Evolutionary conservation across 2,888 invertebrate genomes (phyloP).

Genomic region (Drosophila multiciliata): DNA sequence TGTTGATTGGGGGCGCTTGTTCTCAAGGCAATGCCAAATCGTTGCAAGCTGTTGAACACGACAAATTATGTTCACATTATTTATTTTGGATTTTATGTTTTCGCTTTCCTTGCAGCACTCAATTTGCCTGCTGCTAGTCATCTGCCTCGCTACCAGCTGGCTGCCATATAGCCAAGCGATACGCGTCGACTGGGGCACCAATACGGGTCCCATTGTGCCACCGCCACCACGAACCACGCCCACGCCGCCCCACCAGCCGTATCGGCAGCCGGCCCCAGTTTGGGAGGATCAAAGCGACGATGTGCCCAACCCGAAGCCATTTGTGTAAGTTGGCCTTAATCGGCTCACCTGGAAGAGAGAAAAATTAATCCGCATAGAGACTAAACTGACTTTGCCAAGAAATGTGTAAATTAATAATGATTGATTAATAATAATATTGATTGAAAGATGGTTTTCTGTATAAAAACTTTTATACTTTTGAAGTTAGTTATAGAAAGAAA

Average conservation of each 20-base stretch:
- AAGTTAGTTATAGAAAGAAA: not conserved
- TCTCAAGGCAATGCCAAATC: constrained; percentile 40
- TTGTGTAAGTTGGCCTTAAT: constrained; percentile 85
- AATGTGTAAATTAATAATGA: not conserved
- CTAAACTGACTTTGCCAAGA: not conserved
- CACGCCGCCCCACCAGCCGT: constrained; percentile 86
- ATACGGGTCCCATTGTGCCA: constrained; percentile 87
- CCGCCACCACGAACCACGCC: constrained; percentile 86
- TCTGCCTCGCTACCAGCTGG: constrained; percentile 68
- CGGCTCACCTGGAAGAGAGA: not conserved
- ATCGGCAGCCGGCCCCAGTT: constrained; percentile 87
- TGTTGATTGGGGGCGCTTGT: constrained; percentile 46
- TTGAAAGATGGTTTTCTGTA: too few relatives aligned
- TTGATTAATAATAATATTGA: too few relatives aligned
- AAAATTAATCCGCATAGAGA: not conserved
- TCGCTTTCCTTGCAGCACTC: constrained; percentile 53
- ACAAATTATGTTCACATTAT: constrained; percentile 39
- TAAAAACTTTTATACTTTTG: too few relatives aligned
- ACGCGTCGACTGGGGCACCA: constrained; percentile 88
- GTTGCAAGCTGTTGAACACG: constrained; percentile 36
- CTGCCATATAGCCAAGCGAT: constrained; percentile 85
- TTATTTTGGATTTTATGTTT: not conserved
- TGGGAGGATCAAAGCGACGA: constrained; percentile 87
- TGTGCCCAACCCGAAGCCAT: constrained; percentile 87
- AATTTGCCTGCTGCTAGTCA: constrained; percentile 82